A percentile compares a stretch with the other conserved stretches of the same genome.
These are phyloP conservation scores for Sandelia bainsii DNA, from an alignment of 2,797 vertebrate species.

Conservation along the genomic window DNA sequence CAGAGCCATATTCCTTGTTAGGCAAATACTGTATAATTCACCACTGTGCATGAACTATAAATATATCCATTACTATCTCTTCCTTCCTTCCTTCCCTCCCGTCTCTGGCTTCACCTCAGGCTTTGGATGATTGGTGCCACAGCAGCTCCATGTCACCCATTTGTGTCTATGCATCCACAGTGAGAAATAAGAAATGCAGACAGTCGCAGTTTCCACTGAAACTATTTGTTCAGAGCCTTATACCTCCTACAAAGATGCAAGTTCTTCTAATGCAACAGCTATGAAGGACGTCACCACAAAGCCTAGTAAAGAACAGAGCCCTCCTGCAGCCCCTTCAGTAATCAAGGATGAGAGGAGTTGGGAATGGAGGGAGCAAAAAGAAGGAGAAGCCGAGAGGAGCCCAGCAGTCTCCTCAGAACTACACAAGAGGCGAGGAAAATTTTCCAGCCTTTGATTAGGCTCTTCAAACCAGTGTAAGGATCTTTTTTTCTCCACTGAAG, in stretches of 20 bases:
- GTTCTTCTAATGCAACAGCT: slow-evolving; percentile 45
- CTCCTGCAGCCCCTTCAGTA: slow-evolving; percentile 71
- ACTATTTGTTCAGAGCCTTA: slow-evolving; percentile 43
- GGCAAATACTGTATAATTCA: slow-evolving; percentile 53
- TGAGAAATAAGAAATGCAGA: slow-evolving; percentile 44
- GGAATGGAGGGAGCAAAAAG: slow-evolving; percentile 31
- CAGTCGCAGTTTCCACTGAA: slow-evolving; percentile 24
- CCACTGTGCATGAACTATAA: slow-evolving; percentile 59
- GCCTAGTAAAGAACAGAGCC: slow-evolving; percentile 52
- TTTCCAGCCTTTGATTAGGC: slow-evolving; percentile 73
- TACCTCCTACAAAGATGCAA: slow-evolving; percentile 22
- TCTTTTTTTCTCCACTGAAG: slow-evolving; percentile 25
- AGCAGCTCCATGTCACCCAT: slow-evolving; percentile 45
- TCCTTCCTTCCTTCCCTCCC: slow-evolving; percentile 33
- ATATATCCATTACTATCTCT: slow-evolving; percentile 50
- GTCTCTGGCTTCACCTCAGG: slow-evolving; percentile 56
- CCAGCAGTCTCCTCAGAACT: slow-evolving; percentile 56
- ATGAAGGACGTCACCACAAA: slow-evolving; percentile 62
- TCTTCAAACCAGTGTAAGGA: slow-evolving; percentile 68
- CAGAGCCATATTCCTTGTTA: slow-evolving; percentile 55
- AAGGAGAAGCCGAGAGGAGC: slow-evolving; percentile 23
- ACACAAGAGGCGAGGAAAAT: slow-evolving; percentile 65
- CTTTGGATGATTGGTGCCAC: slow-evolving; percentile 63
- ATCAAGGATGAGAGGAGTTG: slow-evolving; percentile 67
- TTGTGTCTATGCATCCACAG: slow-evolving; percentile 39